Base-by-base conservation (phyloP, 2,113 vertebrate species). In the Arenaria interpres region DNA sequence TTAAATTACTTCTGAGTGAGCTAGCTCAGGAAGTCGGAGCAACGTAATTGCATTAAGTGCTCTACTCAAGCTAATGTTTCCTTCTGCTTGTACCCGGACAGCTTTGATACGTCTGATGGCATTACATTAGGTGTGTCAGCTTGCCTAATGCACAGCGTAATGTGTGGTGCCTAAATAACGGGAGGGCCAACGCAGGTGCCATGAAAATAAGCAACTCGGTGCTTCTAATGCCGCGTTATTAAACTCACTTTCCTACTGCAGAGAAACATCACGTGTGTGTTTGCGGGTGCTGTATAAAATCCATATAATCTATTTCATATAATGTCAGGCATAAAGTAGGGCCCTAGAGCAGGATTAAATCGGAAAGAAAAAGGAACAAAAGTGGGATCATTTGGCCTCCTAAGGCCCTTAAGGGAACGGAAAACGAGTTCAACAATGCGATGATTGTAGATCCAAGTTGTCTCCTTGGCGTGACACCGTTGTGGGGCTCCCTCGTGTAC, bases 1-100 rank as follows among this genome's bases (percentile, higher is more conserved):
- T 81, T 74, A 69, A 91, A 91, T 93, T 87, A 64, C 77, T 97
- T 94, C 88, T 84, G 60, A 91, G 56, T 41, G 88, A 95, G 84
- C 64, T 87, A 67, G 73, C 85, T 81, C 77, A 81, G 95, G 73
- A 95, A 93, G 77, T 89, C 35, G 5, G 77, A 67, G 92, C 74
- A 76, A 79, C 0, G 2, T 88, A 91, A 85, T 95, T 96, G 85
- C 79, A 90, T 93, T 92, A 91, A 77, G 75, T 88, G 72, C 82
- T 95, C 62, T 76, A 48, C 79, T 94, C 82, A 80, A 80, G 79
- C 92, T 96, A 43, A 79, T 79, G n/a, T 88, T 90, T 88, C 56
- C 79, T 95, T 79, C 90, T 93, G 64, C 84, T 45, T 71, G 45
- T 77, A 66, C n/a, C 64, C 62, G 64, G 75, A 68, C 79, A 86